phyloP scores from a whole-genome alignment of 37 sponge, comb jelly and placozoan genomes.

The Chondrosia reniformis region DNA sequence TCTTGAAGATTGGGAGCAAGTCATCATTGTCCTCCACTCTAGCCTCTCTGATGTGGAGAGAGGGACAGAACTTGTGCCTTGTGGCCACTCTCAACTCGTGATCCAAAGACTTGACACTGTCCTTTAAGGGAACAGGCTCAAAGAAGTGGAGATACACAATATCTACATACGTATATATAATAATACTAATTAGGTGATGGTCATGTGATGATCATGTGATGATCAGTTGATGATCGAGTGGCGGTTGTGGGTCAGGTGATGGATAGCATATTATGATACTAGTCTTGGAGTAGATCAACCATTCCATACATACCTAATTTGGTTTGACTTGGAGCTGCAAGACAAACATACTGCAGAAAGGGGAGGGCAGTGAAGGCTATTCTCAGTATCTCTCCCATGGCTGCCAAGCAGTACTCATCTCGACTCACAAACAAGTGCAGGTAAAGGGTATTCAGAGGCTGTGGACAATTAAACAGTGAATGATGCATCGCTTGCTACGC shows the following conservation, averaged over 20 bases:
- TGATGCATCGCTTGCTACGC: not conserved
- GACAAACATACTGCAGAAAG: conserved; percentile 62
- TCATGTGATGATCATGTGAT: no score
- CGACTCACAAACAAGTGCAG: conserved; percentile 82
- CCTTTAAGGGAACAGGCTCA: not conserved
- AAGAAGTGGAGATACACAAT: conserved; percentile 23
- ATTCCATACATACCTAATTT: conserved; percentile 49
- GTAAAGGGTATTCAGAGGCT: conserved; percentile 91
- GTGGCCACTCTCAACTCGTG: conserved; percentile 39
- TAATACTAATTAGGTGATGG: not conserved
- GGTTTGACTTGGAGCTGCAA: conserved; percentile 22
- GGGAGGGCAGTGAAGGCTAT: conserved; percentile 66
- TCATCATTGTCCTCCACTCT: conserved; percentile 95
- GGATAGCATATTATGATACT: no score
- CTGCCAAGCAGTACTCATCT: conserved; percentile 57
- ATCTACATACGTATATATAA: conserved; percentile 30
- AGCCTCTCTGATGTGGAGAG: conserved; percentile 65
- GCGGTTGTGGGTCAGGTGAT: no score
- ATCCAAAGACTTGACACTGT: not conserved
- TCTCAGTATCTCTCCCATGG: conserved; percentile 68
- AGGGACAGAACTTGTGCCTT: conserved; percentile 72
- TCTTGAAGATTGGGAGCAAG: conserved; percentile 78
- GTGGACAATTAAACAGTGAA: not conserved
- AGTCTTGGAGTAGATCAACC: no score
- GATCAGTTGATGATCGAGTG: no score